Conservation (phyloP, 2,888 invertebrate genomes). For the Salticus scenicus region DNA sequence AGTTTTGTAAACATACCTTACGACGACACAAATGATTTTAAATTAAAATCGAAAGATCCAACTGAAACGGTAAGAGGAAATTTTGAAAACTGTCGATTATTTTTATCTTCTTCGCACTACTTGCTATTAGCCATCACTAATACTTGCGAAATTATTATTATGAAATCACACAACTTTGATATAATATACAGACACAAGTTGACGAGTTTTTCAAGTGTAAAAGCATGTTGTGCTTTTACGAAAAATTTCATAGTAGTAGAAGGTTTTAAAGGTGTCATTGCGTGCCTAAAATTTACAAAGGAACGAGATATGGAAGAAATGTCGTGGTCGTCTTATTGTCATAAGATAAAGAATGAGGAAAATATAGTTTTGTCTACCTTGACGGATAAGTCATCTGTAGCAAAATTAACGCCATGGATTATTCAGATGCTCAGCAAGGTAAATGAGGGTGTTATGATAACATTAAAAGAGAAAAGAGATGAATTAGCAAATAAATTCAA, state of each 20-base stretch:
- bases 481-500: background rate
- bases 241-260: background rate
- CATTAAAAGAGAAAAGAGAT: background rate
- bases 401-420: background rate
- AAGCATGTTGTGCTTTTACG: background rate
- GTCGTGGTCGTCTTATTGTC: background rate
- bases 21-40: background rate
- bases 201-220: background rate
- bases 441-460: background rate
- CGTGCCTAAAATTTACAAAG: background rate
- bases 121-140: background rate
- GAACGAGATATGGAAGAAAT: too few relatives aligned
- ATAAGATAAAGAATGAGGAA: background rate
- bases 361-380: background rate
- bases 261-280: background rate
- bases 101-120: slow-evolving; percentile 11
- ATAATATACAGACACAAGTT: background rate
- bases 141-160: background rate
- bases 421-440: background rate
- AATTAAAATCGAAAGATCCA: background rate
- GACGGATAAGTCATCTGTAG: background rate
- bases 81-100: background rate
- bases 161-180: background rate
- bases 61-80: background rate
- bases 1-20: background rate